Conservation (phyloP, 2,113 vertebrate genomes). For the Aleadryas rufinucha region DNA sequence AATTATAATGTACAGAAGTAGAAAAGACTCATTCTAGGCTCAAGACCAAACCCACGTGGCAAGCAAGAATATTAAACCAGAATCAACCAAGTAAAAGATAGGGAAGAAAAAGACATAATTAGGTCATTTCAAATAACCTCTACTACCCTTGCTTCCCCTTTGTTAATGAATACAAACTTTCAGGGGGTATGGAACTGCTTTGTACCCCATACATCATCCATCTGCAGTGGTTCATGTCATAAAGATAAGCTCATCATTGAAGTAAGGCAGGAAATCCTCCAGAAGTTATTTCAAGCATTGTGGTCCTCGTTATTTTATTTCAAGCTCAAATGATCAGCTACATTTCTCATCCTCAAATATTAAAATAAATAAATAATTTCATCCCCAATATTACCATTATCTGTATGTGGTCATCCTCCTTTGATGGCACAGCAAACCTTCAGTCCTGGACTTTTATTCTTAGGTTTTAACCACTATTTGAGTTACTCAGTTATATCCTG, state of each 20-base stretch:
- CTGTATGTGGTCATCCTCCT: background rate
- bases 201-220: background rate
- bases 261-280: background rate
- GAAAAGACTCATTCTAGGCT: background rate
- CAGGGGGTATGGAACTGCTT: background rate
- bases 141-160: background rate
- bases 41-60: background rate
- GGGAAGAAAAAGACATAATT: background rate
- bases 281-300: background rate
- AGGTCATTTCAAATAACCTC: background rate
- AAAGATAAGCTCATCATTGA: background rate
- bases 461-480: background rate
- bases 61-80: background rate
- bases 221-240: background rate
- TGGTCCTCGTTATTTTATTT: background rate
- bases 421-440: background rate
- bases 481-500: background rate
- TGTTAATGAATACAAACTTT: background rate
- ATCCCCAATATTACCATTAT: background rate
- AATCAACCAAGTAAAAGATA: background rate
- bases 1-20: background rate
- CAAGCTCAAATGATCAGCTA: background rate
- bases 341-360: background rate
- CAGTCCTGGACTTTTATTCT: background rate
- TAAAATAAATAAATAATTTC: background rate